These are phyloP conservation scores for Selene dorsalis DNA, from an alignment of 2,797 vertebrate species.

Conservation along the genomic window DNA sequence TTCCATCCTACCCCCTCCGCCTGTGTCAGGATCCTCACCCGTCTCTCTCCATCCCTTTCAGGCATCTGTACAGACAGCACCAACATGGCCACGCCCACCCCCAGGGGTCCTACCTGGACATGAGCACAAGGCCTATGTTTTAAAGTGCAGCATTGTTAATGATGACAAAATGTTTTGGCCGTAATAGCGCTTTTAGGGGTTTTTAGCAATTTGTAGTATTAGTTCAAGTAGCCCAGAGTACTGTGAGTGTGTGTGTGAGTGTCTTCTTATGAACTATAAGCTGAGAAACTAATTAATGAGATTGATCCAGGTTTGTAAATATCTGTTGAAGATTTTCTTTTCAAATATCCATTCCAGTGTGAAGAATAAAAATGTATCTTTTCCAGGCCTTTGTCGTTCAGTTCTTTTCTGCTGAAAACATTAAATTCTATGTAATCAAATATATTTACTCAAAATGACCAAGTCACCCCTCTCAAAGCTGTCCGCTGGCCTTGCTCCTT, in stretches of 20 bases:
- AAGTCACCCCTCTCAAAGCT: no score
- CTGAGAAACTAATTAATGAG: slow-evolving; percentile 17
- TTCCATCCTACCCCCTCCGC: slow-evolving; percentile 84
- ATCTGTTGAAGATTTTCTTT: slow-evolving; percentile 47
- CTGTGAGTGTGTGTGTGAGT: slow-evolving; percentile 15
- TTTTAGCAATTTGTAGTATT: slow-evolving; percentile 50
- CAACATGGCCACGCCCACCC: slow-evolving; percentile 85
- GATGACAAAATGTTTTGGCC: slow-evolving; percentile 20
- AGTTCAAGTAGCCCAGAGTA: slow-evolving; percentile 43
- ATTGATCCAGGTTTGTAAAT: slow-evolving; percentile 60
- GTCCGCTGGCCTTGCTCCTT: neutral
- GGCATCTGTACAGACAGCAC: slow-evolving; percentile 88
- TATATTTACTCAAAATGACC: neutral
- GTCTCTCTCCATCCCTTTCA: slow-evolving; percentile 85
- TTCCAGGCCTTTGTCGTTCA: slow-evolving; percentile 11
- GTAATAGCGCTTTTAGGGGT: slow-evolving; percentile 65
- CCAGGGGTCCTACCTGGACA: slow-evolving; percentile 86
- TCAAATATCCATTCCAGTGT: slow-evolving; percentile 63
- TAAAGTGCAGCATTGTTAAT: slow-evolving; percentile 37
- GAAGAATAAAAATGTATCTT: slow-evolving; percentile 53
- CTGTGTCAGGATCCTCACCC: slow-evolving; percentile 86
- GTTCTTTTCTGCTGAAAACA: neutral
- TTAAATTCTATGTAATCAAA: neutral
- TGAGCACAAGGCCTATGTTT: slow-evolving; percentile 76
- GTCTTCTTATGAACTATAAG: slow-evolving; percentile 11